phyloP scores from a whole-genome alignment of 2,888 invertebrate genomes.

The Eurois occulta region DNA sequence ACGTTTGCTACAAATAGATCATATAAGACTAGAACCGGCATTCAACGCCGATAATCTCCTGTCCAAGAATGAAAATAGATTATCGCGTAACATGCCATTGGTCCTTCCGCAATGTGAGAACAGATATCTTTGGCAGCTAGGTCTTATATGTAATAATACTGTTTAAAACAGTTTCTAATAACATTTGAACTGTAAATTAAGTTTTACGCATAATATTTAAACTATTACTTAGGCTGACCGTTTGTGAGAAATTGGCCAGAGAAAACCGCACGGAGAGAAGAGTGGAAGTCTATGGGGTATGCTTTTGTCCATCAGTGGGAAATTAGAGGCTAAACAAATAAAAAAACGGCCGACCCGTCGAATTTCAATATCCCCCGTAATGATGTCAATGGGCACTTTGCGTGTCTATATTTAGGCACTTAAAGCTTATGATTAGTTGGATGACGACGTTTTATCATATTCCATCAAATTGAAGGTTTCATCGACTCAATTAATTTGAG shows the following conservation, averaged over 20 bases:
- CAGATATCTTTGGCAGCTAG: not conserved
- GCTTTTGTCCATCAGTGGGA: too few species aligned
- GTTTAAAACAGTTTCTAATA: not conserved
- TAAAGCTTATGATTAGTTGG: conserved; percentile 36
- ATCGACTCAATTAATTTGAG: conserved; percentile 69
- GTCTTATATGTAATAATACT: not conserved
- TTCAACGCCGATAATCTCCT: conserved; percentile 17
- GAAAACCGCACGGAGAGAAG: too few species aligned
- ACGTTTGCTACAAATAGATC: conserved; percentile 39
- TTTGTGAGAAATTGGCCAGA: too few species aligned
- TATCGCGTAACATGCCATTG: conserved; percentile 1
- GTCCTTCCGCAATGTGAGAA: conserved; percentile 42
- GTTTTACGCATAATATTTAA: not conserved
- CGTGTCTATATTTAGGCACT: conserved; percentile 31
- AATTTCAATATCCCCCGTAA: conserved; percentile 25
- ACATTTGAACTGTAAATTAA: not conserved
- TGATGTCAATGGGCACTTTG: conserved; percentile 19
- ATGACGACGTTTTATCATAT: conserved; percentile 52
- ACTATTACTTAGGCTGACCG: not conserved
- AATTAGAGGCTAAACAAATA: too few species aligned
- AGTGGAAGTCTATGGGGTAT: too few species aligned
- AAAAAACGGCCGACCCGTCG: not conserved
- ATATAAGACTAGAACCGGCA: conserved; percentile 26
- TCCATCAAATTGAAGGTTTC: conserved; percentile 63
- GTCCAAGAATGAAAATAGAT: conserved; percentile 46